These are phyloP conservation scores for Onthophagus sagittarius DNA, from an alignment of 2,888 invertebrate species.

Conservation along the genomic window DNA sequence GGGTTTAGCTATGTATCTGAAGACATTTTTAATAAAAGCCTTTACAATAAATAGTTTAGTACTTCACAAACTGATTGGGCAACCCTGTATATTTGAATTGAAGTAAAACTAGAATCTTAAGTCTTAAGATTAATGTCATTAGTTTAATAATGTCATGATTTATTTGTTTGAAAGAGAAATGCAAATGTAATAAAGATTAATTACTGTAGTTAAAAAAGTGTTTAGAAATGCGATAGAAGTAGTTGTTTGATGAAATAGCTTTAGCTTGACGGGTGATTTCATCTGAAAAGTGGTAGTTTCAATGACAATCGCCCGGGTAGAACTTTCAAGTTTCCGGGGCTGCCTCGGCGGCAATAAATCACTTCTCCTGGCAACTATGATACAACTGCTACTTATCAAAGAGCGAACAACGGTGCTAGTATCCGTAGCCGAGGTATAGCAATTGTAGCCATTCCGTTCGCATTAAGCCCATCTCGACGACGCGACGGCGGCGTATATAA, in stretches of 20 bases:
- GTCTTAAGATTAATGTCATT: too few species aligned
- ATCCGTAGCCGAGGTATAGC: background rate
- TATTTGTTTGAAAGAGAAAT: too few species aligned
- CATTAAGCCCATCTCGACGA: background rate
- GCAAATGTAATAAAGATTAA: too few species aligned
- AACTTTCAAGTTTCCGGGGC: background rate
- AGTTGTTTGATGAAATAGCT: background rate
- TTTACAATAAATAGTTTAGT: too few species aligned
- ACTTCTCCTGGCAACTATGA: background rate
- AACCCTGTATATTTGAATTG: too few species aligned
- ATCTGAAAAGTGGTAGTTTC: background rate
- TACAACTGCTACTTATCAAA: background rate
- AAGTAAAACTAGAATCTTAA: too few species aligned
- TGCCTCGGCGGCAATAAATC: background rate
- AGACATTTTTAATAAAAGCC: too few species aligned
- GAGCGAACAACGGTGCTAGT: background rate
- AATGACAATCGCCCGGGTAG: background rate
- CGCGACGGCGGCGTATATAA: background rate
- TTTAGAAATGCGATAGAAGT: too few species aligned
- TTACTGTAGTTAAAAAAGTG: too few species aligned
- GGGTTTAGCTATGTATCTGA: too few species aligned
- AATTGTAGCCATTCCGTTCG: background rate
- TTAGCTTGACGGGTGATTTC: background rate
- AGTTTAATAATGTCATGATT: too few species aligned
- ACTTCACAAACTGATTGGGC: too few species aligned